A percentile compares a stretch with the other conserved stretches of the same genome.
These are phyloP conservation scores for Drusus annulatus DNA, from an alignment of 1,140 invertebrate species.

Conservation along the genomic window DNA sequence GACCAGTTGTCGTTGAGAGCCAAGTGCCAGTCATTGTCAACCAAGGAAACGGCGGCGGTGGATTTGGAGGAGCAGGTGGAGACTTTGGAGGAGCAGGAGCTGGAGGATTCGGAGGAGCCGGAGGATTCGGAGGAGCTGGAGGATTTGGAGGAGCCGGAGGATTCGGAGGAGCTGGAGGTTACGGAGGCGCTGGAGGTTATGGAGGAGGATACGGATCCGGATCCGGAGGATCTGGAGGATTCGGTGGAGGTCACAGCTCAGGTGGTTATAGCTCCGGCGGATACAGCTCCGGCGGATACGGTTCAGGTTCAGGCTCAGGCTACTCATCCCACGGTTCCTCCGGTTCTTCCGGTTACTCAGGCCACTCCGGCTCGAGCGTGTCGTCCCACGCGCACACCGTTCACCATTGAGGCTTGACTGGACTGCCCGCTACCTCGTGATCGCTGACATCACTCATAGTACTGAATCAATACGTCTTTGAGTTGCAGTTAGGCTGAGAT, in stretches of 20 bases:
- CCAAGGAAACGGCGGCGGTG: conserved; percentile 40
- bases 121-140: conserved; percentile 33
- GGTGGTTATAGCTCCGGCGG: conserved; percentile 45
- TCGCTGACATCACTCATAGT: conserved; percentile 26
- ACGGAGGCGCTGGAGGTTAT: conserved; percentile 45
- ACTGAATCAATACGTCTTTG: conserved; percentile 37
- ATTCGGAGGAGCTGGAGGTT: conserved; percentile 19
- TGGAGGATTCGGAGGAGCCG: conserved; percentile 38
- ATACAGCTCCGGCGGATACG: neutral
- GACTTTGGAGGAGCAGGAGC: conserved; percentile 52
- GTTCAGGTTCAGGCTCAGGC: conserved; percentile 15
- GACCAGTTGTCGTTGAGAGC: conserved; percentile 56
- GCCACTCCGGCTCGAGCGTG: conserved; percentile 28
- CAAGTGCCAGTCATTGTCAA: conserved; percentile 59
- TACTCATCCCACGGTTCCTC: conserved; percentile 23
- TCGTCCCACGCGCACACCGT: conserved; percentile 29
- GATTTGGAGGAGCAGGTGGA: conserved; percentile 45
- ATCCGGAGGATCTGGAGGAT: conserved; percentile 44
- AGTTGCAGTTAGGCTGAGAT: conserved; percentile 53
- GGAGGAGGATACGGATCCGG: conserved; percentile 20
- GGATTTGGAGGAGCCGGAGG: conserved; percentile 25
- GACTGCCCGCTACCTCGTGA: conserved; percentile 14
- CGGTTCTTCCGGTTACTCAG: neutral
- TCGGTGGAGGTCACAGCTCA: conserved; percentile 55
- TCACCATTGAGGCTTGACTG: conserved; percentile 17